Evolutionary conservation across 2,797 vertebrate genomes (phyloP).

Genomic region (Chaenodraco wilsoni): DNA sequence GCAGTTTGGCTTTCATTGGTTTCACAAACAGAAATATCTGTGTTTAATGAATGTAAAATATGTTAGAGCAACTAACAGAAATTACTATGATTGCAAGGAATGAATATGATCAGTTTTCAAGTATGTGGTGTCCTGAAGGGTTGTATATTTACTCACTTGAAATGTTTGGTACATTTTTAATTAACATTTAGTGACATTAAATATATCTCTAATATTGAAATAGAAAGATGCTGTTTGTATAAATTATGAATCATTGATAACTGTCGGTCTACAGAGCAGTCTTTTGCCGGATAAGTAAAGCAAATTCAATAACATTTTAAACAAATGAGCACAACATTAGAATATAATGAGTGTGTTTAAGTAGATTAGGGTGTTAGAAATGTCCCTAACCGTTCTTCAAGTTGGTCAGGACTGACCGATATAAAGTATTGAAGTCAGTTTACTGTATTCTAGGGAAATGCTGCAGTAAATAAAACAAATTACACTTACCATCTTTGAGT

Average conservation of each 20-base stretch:
- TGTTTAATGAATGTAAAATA: not conserved
- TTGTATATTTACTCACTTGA: not conserved
- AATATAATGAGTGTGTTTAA: not conserved
- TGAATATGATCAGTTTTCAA: not conserved
- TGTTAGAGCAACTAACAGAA: not conserved
- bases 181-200: not conserved
- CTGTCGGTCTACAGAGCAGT: not conserved
- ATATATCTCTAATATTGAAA: not conserved
- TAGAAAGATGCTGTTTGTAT: not conserved
- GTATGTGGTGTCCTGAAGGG: not conserved
- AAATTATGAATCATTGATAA: not conserved
- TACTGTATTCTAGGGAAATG: not conserved
- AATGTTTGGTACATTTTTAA: not conserved
- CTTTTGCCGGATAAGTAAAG: not conserved
- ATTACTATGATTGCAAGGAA: not conserved
- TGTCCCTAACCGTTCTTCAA: not conserved
- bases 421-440: not conserved
- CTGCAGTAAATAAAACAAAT: not conserved
- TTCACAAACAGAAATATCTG: not conserved
- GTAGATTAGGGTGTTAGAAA: not conserved
- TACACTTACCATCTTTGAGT: slow-evolving; percentile 91
- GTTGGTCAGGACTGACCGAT: not conserved
- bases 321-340: not conserved
- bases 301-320: not conserved
- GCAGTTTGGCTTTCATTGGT: not conserved